These are phyloP conservation scores for Tetramorium alpestre DNA, from an alignment of 1,140 invertebrate species.

Conservation along the genomic window DNA sequence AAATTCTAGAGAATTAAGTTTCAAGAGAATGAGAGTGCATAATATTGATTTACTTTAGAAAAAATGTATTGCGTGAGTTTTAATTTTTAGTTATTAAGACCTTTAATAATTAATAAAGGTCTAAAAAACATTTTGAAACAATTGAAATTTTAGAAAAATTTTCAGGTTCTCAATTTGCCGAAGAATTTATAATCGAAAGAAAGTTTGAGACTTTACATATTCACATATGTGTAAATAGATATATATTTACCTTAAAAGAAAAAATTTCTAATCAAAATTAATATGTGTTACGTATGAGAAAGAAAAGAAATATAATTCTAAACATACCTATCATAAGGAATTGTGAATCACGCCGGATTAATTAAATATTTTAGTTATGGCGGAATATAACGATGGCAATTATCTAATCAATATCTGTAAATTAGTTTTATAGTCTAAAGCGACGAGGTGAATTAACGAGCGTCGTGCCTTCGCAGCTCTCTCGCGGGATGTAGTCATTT, in stretches of 20 bases:
- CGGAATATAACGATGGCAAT: slow-evolving; percentile 14
- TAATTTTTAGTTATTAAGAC: neutral
- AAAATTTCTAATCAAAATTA: slow-evolving; percentile 51
- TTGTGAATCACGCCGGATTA: slow-evolving; percentile 53
- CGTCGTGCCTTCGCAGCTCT: slow-evolving; percentile 37
- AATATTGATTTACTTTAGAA: neutral
- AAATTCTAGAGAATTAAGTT: slow-evolving; percentile 12
- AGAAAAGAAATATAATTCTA: slow-evolving; percentile 34
- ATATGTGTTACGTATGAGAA: neutral
- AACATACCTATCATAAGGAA: neutral
- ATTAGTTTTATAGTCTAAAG: slow-evolving; percentile 57
- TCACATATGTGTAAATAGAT: neutral
- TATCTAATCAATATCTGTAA: slow-evolving; percentile 61
- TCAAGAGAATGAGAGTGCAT: neutral
- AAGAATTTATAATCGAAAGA: neutral
- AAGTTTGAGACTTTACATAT: neutral
- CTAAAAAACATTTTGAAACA: neutral
- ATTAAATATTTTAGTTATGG: slow-evolving; percentile 33
- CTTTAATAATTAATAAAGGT: neutral
- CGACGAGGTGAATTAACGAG: slow-evolving; percentile 16
- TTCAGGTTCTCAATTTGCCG: neutral
- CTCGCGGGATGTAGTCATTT: slow-evolving; percentile 20
- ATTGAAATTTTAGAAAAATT: neutral
- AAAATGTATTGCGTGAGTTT: neutral
- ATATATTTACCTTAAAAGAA: slow-evolving; percentile 14